Percentiles rank a stretch among this genome's conserved stretches.
Conservation (phyloP, 2,113 vertebrate species). For the Terrapene triunguis region DNA sequence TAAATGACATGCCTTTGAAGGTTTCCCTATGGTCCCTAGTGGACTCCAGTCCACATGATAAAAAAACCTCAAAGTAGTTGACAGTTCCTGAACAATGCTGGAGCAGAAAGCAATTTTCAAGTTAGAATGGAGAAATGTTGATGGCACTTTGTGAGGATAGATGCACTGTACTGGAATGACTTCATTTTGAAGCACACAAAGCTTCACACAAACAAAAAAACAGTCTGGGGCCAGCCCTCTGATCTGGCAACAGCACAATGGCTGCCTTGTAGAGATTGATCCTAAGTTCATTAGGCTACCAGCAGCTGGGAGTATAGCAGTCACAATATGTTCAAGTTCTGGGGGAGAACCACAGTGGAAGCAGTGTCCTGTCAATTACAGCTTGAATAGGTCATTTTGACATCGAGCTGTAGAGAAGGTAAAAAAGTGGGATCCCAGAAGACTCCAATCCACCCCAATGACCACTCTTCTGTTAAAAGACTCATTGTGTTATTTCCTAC, state of each 20-base stretch:
- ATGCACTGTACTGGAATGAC: fast-evolving
- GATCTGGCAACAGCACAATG: neutral
- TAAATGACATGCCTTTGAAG: fast-evolving
- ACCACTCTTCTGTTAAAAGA: neutral
- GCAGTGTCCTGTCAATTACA: neutral
- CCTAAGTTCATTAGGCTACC: neutral
- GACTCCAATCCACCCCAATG: neutral
- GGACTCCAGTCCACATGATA: neutral
- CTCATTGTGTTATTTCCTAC: neutral
- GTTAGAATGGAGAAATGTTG: fast-evolving
- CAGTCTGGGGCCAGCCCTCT: neutral
- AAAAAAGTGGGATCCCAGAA: neutral
- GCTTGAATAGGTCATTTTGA: neutral
- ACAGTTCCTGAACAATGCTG: neutral
- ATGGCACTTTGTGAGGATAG: fast-evolving
- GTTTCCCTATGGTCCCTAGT: neutral
- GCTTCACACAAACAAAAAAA: neutral
- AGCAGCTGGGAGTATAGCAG: neutral
- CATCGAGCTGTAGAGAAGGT: neutral
- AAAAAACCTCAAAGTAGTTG: neutral
- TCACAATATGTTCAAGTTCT: neutral
- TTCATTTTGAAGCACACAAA: neutral
- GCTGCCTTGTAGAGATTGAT: neutral
- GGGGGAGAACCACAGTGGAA: neutral
- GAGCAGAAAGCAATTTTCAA: neutral